Percentiles rank a stretch among this genome's conserved stretches.
phyloP scores from a whole-genome alignment of 2,113 vertebrate genomes.

The Ptilorrhoa leucosticta region DNA sequence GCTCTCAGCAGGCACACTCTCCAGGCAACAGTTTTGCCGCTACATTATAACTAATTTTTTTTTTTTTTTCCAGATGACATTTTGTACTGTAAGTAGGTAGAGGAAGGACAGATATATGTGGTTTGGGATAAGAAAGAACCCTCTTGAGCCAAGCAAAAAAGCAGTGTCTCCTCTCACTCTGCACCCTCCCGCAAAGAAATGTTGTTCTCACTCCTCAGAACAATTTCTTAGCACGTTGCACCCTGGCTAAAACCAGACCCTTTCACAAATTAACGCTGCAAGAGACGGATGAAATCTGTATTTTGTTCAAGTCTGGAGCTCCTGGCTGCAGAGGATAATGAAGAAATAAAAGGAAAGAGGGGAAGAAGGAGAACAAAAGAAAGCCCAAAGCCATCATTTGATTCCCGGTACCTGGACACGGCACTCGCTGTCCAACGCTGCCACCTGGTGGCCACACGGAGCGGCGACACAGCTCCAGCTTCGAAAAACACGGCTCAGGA shows the following conservation, averaged over 20 bases:
- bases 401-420: background rate
- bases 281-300: background rate
- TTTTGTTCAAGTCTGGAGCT: background rate
- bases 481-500: background rate
- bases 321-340: background rate
- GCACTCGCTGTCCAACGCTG: slow-evolving; percentile 24
- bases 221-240: background rate
- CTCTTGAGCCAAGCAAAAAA: background rate
- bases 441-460: background rate
- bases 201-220: background rate
- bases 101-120: slow-evolving; percentile 29
- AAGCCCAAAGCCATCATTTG: background rate
- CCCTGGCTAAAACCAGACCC: background rate
- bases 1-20: slow-evolving; percentile 64
- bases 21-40: slow-evolving; percentile 58
- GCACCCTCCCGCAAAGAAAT: slow-evolving; percentile 15
- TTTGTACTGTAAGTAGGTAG: slow-evolving; percentile 33
- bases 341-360: background rate
- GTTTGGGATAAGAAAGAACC: background rate
- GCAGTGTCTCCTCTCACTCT: background rate
- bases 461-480: background rate
- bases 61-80: slow-evolving; percentile 41
- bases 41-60: slow-evolving; percentile 60
- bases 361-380: slow-evolving; percentile 55
- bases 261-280: background rate